A percentile compares a stretch with the other conserved stretches of the same genome.
Conservation (phyloP, 2,797 vertebrate genomes). For the Macropus fuliginosus region DNA sequence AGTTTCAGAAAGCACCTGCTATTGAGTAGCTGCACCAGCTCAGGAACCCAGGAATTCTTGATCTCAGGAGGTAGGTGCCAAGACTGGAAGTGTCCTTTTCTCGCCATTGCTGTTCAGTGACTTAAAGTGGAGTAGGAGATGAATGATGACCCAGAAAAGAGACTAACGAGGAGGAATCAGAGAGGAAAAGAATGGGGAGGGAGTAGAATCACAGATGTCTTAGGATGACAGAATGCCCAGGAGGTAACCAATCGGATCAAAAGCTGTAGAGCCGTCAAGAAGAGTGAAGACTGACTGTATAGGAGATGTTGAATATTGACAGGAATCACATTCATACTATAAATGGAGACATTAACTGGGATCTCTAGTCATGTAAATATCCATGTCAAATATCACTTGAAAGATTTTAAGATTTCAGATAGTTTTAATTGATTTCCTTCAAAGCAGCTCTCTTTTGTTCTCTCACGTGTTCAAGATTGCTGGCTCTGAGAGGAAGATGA, state of each 20-base stretch:
- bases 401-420: not conserved
- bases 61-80: not conserved
- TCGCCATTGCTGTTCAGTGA: not conserved
- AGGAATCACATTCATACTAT: not conserved
- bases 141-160: not conserved
- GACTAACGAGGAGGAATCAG: not conserved
- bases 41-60: not conserved
- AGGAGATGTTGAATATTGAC: not conserved
- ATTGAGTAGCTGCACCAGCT: not conserved
- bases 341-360: not conserved
- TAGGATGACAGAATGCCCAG: not conserved
- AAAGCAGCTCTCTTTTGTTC: constrained; percentile 57
- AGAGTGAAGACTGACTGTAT: not conserved
- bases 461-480: constrained; percentile 17
- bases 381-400: not conserved
- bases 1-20: not conserved
- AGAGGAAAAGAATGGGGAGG: not conserved
- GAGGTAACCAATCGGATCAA: not conserved
- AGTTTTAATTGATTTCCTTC: constrained; percentile 53
- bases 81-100: not conserved
- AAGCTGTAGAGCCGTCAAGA: not conserved
- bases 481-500: constrained; percentile 70
- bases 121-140: not conserved
- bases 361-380: not conserved
- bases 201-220: not conserved